Evolutionary conservation across 1,140 invertebrate species (phyloP), one percentile per base, ranked within the genome.

Genomic region (Mycetomoellerius zeteki): DNA sequence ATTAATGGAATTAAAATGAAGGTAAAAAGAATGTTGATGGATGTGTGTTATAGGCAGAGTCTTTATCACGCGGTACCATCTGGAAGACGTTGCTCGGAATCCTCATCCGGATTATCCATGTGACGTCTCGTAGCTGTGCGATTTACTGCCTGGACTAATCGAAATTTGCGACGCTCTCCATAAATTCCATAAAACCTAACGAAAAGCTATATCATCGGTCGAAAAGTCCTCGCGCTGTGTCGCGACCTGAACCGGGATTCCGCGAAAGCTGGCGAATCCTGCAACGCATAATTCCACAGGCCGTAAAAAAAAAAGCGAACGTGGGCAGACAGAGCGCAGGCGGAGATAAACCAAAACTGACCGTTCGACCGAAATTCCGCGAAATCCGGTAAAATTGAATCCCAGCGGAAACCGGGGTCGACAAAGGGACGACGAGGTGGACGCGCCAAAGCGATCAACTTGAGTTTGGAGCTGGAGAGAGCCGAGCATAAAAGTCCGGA

Each of bases 351-450:
- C 91, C 88, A 92, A 91, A 92, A 81, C 54, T 87, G 91, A 84
- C 69, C 52, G 80, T 82, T 73, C 80, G 37, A 10, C 24, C 80
- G 85, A 90, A 90, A 94, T 94, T 94, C 93, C 90, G 90, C 94
- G 93, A 94, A 94, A 94, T 91, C 85, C 90, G 92, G 92, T 91
- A 94, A 94, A 94, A 94, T 94, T 92, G 85, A 91, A 81, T 84
- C 80, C 37, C 37, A 24, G 19, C n/a, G 52, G 69, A 60, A 87
- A 52, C 62, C 47, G 76, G 64, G 69, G 60, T 73, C 80, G 80
- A 50, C 69, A 84, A 84, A 75, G 80, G 80, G 37, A 75, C 80
- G 37, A 56, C 19, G 76, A 71, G 64, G 56, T 27, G 82, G 60
- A 80, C 86, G 82, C 72, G 21, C 62, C 52, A 52, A 78, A 80